These are phyloP conservation scores for Drosophila lacertosa DNA, from an alignment of 1,140 invertebrate species.

Conservation along the genomic window DNA sequence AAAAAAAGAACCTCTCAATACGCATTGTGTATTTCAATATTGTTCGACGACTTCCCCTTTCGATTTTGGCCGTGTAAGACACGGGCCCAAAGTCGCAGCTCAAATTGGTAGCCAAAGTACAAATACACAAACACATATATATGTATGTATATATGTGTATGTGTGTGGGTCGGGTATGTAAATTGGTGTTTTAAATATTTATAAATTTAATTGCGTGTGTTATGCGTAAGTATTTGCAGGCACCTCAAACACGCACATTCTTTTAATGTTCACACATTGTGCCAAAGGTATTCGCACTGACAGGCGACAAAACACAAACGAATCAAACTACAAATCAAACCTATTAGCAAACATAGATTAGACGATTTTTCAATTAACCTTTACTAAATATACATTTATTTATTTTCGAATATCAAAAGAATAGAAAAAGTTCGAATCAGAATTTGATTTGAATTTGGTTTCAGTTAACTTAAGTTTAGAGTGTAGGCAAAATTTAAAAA, in stretches of 20 bases:
- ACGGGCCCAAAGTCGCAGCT: conserved; percentile 20
- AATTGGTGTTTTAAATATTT: conserved; percentile 77
- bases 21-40: conserved; percentile 59
- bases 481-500: too few relatives aligned
- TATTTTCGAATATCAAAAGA: too few relatives aligned
- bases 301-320: conserved; percentile 24
- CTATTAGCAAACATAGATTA: too few relatives aligned
- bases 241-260: conserved; percentile 72
- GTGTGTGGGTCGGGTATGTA: conserved; percentile 63
- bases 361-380: too few relatives aligned
- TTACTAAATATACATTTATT: too few relatives aligned
- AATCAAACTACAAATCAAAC: conserved; percentile 1
- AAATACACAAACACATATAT: not conserved
- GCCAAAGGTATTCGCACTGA: conserved; percentile 13
- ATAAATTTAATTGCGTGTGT: conserved; percentile 78
- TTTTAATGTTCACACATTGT: conserved; percentile 69
- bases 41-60: conserved; percentile 69
- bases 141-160: conserved; percentile 9
- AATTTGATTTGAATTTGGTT: too few relatives aligned
- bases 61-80: conserved; percentile 54
- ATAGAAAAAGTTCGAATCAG: too few relatives aligned
- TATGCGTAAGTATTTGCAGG: conserved; percentile 65
- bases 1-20: conserved; percentile 71
- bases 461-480: too few relatives aligned
- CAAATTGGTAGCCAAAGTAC: conserved; percentile 6